Conservation (phyloP, 2,888 invertebrate genomes). For the Sceliomorpha sp. region DNA sequence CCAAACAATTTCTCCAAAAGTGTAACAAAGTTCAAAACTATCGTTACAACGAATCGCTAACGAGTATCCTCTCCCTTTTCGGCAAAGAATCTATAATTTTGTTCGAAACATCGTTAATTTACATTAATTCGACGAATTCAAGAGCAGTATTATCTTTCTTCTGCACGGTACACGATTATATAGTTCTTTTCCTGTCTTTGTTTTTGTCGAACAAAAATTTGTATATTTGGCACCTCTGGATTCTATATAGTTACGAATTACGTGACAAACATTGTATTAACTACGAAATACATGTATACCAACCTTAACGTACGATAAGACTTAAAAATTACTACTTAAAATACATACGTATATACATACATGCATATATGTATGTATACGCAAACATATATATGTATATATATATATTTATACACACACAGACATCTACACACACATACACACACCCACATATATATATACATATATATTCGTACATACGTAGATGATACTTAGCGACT, state of each 20-base stretch:
- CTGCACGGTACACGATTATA: not conserved
- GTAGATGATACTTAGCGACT: constrained; percentile 57
- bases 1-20: too few species aligned
- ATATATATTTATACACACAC: not conserved
- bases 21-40: too few species aligned
- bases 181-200: constrained; percentile 10
- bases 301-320: constrained; percentile 57
- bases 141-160: not conserved
- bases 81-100: too few species aligned
- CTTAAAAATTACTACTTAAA: constrained; percentile 49
- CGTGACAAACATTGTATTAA: constrained; percentile 57
- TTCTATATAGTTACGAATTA: constrained; percentile 41
- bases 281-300: constrained; percentile 61
- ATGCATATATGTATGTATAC: constrained; percentile 28
- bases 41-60: too few species aligned
- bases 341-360: constrained; percentile 38
- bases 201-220: constrained; percentile 44
- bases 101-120: too few species aligned
- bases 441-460: too few species aligned
- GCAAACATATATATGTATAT: not conserved
- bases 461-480: too few species aligned
- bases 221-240: constrained; percentile 62
- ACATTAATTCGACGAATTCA: too few species aligned
- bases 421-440: constrained; percentile 12
- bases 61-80: too few species aligned